A percentile compares a stretch with the other conserved stretches of the same genome.
These are phyloP conservation scores for Tipula lateralis DNA, from an alignment of 2,888 invertebrate genomes.

Conservation along the genomic window DNA sequence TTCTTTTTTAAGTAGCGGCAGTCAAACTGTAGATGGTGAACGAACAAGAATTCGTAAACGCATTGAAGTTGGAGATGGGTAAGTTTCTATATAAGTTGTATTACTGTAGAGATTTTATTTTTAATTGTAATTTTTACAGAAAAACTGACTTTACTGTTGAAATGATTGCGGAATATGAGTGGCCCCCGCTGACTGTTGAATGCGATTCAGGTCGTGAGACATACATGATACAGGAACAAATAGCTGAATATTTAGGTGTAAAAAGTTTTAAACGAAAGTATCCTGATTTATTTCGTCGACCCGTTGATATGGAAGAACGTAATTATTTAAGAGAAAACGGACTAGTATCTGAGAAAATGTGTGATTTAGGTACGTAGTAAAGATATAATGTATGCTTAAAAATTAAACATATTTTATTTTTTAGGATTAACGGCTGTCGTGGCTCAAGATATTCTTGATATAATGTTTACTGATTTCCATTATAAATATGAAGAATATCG, in stretches of 20 bases:
- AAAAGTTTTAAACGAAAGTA: conserved; percentile 96
- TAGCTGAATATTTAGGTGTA: conserved; percentile 88
- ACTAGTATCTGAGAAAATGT: conserved; percentile 83
- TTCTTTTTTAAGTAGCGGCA: conserved; percentile 66
- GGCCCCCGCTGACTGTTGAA: conserved; percentile 60
- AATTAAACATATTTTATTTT: too few species aligned
- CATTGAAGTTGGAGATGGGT: neutral
- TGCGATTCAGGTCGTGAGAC: conserved; percentile 57
- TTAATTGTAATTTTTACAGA: conserved; percentile 33
- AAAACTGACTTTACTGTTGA: conserved; percentile 69
- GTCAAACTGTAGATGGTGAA: conserved; percentile 41
- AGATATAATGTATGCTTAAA: neutral
- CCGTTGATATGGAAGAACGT: conserved; percentile 86
- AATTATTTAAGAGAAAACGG: conserved; percentile 79
- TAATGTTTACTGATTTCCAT: conserved; percentile 93
- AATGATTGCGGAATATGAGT: conserved; percentile 88
- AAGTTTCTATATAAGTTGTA: neutral
- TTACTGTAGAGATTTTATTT: neutral
- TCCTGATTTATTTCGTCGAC: conserved; percentile 77
- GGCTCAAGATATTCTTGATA: conserved; percentile 88
- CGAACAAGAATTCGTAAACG: conserved; percentile 45
- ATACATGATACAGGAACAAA: conserved; percentile 94
- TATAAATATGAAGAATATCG: conserved; percentile 91
- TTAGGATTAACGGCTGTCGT: conserved; percentile 79
- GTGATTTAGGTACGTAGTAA: conserved; percentile 73